These are phyloP conservation scores for Brachycybe producta DNA, from an alignment of 2,888 invertebrate species.

Conservation along the genomic window DNA sequence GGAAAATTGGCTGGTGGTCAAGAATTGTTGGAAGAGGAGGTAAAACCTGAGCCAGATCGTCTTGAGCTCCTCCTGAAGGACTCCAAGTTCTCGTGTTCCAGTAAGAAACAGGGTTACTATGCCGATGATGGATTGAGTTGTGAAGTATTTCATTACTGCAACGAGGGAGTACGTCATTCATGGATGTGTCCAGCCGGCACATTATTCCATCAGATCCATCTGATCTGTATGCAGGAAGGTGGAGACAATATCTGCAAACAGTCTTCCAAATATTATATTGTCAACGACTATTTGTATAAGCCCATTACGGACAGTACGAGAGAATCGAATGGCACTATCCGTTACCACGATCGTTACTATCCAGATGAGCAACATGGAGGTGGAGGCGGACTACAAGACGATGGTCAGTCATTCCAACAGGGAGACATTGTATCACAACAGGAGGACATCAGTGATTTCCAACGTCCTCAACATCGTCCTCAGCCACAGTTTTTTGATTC, in stretches of 20 bases:
- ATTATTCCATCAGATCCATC: constrained; percentile 74
- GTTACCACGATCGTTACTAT: constrained; percentile 32
- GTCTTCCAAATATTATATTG: constrained; percentile 78
- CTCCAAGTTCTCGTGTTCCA: constrained; percentile 67
- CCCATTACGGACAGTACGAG: constrained; percentile 60
- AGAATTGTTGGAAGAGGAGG: constrained; percentile 50
- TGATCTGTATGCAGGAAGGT: constrained; percentile 85
- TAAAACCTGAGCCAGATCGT: constrained; percentile 75
- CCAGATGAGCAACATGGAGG: constrained; percentile 24
- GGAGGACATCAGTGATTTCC: constrained; percentile 7
- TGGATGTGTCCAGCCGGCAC: constrained; percentile 90
- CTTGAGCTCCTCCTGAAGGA: constrained; percentile 61
- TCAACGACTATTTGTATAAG: constrained; percentile 82
- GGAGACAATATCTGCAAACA: constrained; percentile 79
- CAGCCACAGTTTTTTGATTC: constrained; percentile 6
- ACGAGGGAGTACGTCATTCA: constrained; percentile 75
- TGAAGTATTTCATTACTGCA: constrained; percentile 88
- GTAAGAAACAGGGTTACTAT: constrained; percentile 75
- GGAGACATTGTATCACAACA: background rate
- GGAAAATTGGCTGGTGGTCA: background rate
- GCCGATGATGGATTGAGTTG: constrained; percentile 78
- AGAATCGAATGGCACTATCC: constrained; percentile 27
- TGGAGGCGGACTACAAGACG: constrained; percentile 13
- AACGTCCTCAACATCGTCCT: constrained; percentile 1
- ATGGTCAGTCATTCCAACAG: constrained; percentile 1